phyloP scores from a whole-genome alignment of 2,113 vertebrate species.

The Muscicapa adusta region DNA sequence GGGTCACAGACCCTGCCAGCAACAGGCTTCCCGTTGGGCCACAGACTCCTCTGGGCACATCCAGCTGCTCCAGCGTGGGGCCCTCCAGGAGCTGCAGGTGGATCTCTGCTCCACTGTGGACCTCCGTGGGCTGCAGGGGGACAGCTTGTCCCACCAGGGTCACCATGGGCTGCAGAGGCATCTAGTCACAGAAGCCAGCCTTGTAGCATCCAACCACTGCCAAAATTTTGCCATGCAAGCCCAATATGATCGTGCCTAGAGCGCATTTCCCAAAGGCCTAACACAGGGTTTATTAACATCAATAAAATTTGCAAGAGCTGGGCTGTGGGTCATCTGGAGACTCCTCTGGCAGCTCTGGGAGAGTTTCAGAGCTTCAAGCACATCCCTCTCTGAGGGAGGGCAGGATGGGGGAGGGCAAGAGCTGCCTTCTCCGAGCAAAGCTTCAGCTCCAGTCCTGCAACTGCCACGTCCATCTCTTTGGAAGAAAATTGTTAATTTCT shows the following conservation, averaged over 20 bases:
- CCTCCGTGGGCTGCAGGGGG: background rate
- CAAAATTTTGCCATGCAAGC: background rate
- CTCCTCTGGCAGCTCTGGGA: background rate
- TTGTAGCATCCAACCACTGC: background rate
- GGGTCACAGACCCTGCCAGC: background rate
- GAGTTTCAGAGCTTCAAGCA: background rate
- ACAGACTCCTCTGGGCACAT: background rate
- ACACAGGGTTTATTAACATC: background rate
- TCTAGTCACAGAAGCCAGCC: background rate
- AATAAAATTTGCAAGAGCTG: background rate
- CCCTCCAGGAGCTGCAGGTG: background rate
- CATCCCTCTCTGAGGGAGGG: background rate
- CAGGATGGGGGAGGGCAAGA: rapidly evolving
- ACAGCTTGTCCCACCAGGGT: background rate
- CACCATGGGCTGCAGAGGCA: background rate
- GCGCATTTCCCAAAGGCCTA: rapidly evolving
- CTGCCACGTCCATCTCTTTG: rapidly evolving
- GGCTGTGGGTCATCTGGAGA: background rate
- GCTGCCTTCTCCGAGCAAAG: background rate
- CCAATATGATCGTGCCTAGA: rapidly evolving
- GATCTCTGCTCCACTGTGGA: background rate
- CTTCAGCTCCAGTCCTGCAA: background rate
- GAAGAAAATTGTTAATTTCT: background rate
- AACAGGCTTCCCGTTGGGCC: background rate
- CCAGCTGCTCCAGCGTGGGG: background rate